Base-by-base conservation (phyloP, 2,113 vertebrate species). In the Forbesichthys agassizii region DNA sequence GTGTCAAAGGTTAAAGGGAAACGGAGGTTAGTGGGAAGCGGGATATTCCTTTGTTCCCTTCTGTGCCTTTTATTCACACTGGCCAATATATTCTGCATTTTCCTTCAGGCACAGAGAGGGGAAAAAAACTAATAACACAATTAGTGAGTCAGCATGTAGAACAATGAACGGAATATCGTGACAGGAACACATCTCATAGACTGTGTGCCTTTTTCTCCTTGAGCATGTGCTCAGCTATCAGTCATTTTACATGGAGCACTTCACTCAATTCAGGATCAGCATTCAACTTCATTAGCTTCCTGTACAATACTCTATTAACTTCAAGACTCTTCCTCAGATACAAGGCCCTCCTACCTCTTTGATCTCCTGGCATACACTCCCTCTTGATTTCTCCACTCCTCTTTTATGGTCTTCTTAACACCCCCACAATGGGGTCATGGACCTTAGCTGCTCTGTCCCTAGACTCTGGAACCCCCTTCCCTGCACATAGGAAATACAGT, bases 1-100 rank as follows among this genome's bases (percentile, higher is more conserved):
- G 77, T 77, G 77, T 71, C 68, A 63, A 71, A 78, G 86, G 87
- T 90, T 79, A 81, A 77, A 84, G 78, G 86, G 78, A 89, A 88
- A 69, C 62, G n/a, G 49, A 67, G 14, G 61, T 46, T 59, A 27
- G 73, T 79, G 75, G 86, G 82, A 88, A 88, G 73, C 53, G 53
- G 5, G 48, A 53, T 20, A 18, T 49, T 48, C 52, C 76, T 81
- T 80, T 84, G 74, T 74, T 71, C 80, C 18, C 48, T 54, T 68
- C 71, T 8, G 68, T 65, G 68, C 68, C 57, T 71, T 63, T 76
- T 67, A 71, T 73, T 75, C 79, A 70, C 77, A 66, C 9, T n/a
- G 69, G 48, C 42, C 3, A 10, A 20, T 63, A 46, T 47, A 48
- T 55, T 65, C 53, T 54, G 16, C n/a, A 64, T 69, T 84, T 84